phyloP scores from a whole-genome alignment of 2,797 vertebrate genomes.

The Cossypha caffra region DNA sequence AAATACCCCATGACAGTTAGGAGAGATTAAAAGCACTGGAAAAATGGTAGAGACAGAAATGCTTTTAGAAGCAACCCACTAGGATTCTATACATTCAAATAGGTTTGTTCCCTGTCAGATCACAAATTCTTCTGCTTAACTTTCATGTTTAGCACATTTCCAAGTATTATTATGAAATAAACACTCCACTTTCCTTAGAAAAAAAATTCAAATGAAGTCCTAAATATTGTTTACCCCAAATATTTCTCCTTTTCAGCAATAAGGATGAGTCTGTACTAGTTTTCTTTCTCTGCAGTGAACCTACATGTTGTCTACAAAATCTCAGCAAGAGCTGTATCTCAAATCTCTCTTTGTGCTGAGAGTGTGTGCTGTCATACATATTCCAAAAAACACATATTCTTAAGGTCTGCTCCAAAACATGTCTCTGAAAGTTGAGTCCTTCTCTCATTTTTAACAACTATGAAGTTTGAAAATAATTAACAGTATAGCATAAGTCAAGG shows the following conservation, averaged over 20 bases:
- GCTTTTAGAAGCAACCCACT: neutral
- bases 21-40: neutral
- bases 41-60: neutral
- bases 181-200: neutral
- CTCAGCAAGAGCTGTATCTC: neutral
- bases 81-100: neutral
- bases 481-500: fast-evolving
- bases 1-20: neutral
- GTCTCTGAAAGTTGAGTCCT: neutral
- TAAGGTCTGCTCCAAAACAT: neutral
- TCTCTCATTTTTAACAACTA: neutral
- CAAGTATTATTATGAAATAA: neutral
- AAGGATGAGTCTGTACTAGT: neutral
- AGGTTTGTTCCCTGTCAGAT: neutral
- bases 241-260: neutral
- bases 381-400: neutral
- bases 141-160: neutral
- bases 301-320: fast-evolving
- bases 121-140: neutral
- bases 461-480: neutral
- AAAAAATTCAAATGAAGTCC: neutral
- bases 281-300: neutral
- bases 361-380: neutral
- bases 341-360: neutral
- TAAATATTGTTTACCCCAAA: neutral